Evolutionary conservation across 2,888 invertebrate species (phyloP), one percentile per base, ranked within the genome.

Genomic region (Agrotis puta): DNA sequence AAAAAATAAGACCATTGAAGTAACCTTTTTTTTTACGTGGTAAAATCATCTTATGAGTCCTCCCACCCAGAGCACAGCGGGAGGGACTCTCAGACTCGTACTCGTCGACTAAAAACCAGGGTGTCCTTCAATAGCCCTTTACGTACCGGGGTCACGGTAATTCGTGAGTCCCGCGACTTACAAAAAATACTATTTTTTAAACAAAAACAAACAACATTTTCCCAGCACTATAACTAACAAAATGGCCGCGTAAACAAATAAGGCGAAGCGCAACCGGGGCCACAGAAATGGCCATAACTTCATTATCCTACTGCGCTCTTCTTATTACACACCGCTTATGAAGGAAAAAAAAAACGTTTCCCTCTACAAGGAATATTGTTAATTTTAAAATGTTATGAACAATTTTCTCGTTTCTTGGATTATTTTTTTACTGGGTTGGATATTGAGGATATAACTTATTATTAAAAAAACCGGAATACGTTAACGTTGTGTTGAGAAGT

Each of bases 351-450:
- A 27, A 79, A 74, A 57, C 56, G 24, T 33, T 64, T 59, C 50
- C 1, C 39, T 62, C 18, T 53, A 16, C 64, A 64, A 68, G 58
- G 22, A 66, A 72, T 58, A 84, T 77, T 56, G 72, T 64, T 81
- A 81, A 84, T 78, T 82, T 82, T 48, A 81, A 72, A 84, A 81
- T 66, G 61, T 73, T 62, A 75, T 70, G 63, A 73, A 81, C 43
- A 62, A 57, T 70, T 81, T 64, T 57, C 70, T 70, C 57, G 48
- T 72, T 72, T 43, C 64, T 57, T 63, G 2, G 2, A 47, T 24
- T 59, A 33, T 68, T 67, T 54, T 68, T 45, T 24, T 66, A 58
- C 45, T 9, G 14, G 20, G 20, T 5, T 33, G 43, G n/a, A 45
- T 39, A 64, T 9, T 62, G 18, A 18, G 5, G 18, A 20, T 39